Evolutionary conservation across 2,113 vertebrate genomes (phyloP).

Genomic region (Sprattus sprattus): DNA sequence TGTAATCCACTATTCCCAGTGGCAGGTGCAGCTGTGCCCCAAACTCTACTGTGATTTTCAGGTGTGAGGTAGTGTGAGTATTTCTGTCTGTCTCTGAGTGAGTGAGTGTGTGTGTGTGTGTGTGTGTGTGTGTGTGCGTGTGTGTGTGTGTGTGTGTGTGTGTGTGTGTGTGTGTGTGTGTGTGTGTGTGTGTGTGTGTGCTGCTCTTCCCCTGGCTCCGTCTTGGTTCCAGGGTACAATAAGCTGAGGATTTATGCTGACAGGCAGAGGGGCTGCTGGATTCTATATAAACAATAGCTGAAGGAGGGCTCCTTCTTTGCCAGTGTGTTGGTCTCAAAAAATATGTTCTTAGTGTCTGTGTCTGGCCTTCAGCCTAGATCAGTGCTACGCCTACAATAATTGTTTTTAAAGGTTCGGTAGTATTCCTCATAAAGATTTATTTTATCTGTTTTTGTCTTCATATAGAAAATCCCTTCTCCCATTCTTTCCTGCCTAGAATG

Average conservation of each 20-base stretch:
- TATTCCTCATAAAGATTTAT: background rate
- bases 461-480: background rate
- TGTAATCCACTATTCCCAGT: no score
- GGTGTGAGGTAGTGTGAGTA: conserved; percentile 62
- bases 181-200: background rate
- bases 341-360: background rate
- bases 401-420: background rate
- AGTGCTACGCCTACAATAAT: background rate
- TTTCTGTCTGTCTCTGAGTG: background rate
- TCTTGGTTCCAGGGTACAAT: no score
- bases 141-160: background rate
- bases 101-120: background rate
- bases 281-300: no score
- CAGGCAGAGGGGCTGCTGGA: no score
- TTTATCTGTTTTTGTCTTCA: background rate
- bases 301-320: no score
- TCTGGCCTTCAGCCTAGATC: background rate
- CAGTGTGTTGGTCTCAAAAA: background rate
- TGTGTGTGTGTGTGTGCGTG: background rate
- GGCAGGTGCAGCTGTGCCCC: conserved; percentile 70
- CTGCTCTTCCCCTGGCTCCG: no score
- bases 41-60: conserved; percentile 77
- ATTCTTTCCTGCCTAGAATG: background rate
- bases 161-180: conserved; percentile 4
- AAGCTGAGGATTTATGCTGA: no score